These are phyloP conservation scores for Diplolepis rosae DNA, from an alignment of 2,888 invertebrate species.

Conservation along the genomic window DNA sequence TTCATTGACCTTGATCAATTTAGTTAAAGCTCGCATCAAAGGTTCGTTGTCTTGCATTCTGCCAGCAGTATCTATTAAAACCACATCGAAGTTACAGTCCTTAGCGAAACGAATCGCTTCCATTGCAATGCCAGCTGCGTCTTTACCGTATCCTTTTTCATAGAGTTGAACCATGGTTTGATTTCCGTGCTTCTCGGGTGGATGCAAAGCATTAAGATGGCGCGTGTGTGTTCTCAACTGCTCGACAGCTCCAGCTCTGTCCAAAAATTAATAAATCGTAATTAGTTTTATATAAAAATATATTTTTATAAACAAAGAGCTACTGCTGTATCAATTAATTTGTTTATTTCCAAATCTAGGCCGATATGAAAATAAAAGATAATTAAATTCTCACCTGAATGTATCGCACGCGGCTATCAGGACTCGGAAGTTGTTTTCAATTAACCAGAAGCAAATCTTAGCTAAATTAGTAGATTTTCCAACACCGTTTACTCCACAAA, in stretches of 20 bases:
- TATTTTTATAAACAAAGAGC: too few relatives aligned
- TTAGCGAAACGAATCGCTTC: conserved; percentile 94
- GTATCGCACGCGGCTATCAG: conserved; percentile 99
- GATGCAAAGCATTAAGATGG: conserved; percentile 95
- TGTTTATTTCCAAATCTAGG: too few relatives aligned
- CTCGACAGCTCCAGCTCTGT: conserved; percentile 97
- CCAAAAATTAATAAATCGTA: conserved; percentile 14
- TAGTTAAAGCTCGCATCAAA: conserved; percentile 97
- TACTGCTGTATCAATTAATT: too few relatives aligned
- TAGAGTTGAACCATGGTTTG: conserved; percentile 93
- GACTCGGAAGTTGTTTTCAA: conserved; percentile 96
- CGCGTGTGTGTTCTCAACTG: conserved; percentile 96
- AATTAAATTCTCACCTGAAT: conserved; percentile 77
- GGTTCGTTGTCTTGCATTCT: conserved; percentile 99
- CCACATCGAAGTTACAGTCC: conserved; percentile 89
- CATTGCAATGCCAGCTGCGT: conserved; percentile 98
- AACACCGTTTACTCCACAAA: conserved; percentile 99
- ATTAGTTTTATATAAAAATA: conserved; percentile 18
- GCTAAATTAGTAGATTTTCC: conserved; percentile 99
- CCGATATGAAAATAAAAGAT: too few relatives aligned
- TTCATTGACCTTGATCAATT: conserved; percentile 97
- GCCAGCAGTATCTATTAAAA: conserved; percentile 99
- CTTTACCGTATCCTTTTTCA: conserved; percentile 99
- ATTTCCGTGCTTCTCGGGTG: conserved; percentile 82
- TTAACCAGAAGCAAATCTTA: conserved; percentile 99